Evolutionary conservation across 2,113 vertebrate species (phyloP).

Genomic region (Hemichromis elongatus): DNA sequence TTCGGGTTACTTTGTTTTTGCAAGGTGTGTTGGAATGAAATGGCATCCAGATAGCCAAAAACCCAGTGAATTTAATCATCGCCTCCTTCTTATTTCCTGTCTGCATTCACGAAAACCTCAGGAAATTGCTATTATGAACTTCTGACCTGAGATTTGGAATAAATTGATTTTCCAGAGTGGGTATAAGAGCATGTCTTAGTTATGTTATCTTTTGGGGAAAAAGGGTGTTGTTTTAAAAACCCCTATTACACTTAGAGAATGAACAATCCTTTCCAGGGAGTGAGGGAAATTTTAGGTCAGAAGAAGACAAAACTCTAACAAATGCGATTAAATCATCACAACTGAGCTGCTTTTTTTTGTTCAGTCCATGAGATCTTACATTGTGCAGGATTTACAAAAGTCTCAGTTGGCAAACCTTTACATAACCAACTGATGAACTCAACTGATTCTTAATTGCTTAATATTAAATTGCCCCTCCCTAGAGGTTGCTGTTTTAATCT

Average conservation of each 20-base stretch:
- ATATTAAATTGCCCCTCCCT: background rate
- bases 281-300: background rate
- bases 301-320: background rate
- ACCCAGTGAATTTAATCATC: background rate
- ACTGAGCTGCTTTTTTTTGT: background rate
- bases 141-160: background rate
- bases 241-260: slow-evolving; percentile 20
- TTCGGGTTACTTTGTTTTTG: background rate
- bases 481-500: background rate
- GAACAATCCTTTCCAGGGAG: slow-evolving; percentile 19
- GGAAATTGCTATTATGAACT: slow-evolving; percentile 20
- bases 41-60: background rate
- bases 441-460: background rate
- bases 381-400: background rate
- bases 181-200: background rate
- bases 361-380: background rate
- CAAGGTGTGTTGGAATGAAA: background rate
- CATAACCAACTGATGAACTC: background rate
- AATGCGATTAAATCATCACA: background rate
- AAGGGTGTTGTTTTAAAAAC: slow-evolving; percentile 27
- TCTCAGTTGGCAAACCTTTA: background rate
- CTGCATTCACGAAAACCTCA: background rate
- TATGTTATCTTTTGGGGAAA: background rate
- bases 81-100: background rate
- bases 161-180: slow-evolving; percentile 3